These are phyloP conservation scores for Eubucco bourcierii DNA, from an alignment of 2,113 vertebrate species.

Conservation along the genomic window DNA sequence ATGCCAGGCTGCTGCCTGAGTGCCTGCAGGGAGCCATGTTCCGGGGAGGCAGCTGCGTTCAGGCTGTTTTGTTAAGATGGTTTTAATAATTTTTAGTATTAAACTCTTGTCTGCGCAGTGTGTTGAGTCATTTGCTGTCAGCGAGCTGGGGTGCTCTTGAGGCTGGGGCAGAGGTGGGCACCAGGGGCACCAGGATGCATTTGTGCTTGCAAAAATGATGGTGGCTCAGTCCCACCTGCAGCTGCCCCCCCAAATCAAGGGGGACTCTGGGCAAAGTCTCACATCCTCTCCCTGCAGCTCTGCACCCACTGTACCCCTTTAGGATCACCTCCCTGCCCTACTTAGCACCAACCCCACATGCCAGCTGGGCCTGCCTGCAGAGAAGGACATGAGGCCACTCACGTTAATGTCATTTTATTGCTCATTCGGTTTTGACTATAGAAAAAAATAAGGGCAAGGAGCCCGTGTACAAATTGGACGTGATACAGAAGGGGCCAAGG, in stretches of 20 bases:
- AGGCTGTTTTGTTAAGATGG: conserved; percentile 50
- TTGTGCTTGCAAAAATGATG: accelerated
- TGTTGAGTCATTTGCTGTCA: not conserved
- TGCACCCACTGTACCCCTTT: accelerated
- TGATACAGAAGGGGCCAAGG: conserved; percentile 19
- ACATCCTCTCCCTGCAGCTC: not conserved
- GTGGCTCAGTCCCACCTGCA: not conserved
- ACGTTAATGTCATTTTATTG: conserved; percentile 61
- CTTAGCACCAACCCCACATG: not conserved
- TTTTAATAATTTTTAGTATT: conserved; percentile 76
- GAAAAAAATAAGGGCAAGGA: conserved; percentile 20
- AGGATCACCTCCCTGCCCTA: not conserved
- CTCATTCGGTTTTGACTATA: conserved; percentile 53
- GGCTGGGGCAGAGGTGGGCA: not conserved
- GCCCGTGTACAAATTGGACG: conserved; percentile 63
- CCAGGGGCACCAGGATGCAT: not conserved
- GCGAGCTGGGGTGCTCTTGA: not conserved
- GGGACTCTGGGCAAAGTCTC: not conserved
- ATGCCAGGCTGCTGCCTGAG: not conserved
- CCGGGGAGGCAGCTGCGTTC: not conserved
- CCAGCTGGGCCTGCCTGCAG: not conserved
- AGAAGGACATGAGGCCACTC: not conserved
- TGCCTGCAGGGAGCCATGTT: not conserved
- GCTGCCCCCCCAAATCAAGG: not conserved
- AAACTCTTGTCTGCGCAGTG: conserved; percentile 44